Base-by-base conservation (phyloP, 2,113 vertebrate species). In the Lycaon pictus region DNA sequence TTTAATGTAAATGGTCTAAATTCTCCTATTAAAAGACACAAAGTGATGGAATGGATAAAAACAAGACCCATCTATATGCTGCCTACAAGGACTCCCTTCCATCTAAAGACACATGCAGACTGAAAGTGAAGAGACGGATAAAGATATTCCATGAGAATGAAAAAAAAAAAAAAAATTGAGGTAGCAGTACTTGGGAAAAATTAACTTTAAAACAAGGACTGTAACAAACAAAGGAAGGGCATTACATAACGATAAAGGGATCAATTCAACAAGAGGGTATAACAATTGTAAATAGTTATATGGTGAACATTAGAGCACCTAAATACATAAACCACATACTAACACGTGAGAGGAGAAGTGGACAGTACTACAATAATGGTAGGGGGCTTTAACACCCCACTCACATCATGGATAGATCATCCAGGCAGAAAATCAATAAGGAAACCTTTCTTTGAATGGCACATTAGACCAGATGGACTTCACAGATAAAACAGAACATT, bases 211-310 rank as follows among this genome's bases (percentile, higher is more conserved):
- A 67, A 35, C 1, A 15, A 32, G 13, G n/a, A 69, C 32, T 20
- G 8, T 69, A n/a, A 69, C 32, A 69, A 35, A 19, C 32, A 4
- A n/a, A n/a, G 32, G 67, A 69, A 19, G 32, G 32, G 19, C 32
- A 1, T 69, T 10, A 35, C 17, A 19, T 69, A 20, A 35, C 7
- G 67, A 35, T 19, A 69, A 35, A 20, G 17, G 16, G 67, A 19
- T 20, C 65, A 69, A 0, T 25, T 32, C 65, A 20, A 9, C 16
- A 19, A 2, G 65, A 69, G 67, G 65, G 3, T 69, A 8, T 17
- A 7, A 69, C 3, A 19, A 19, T 9, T 35, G 7, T 3, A 7
- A 17, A 17, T 17, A 7, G n/a, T 16, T 10, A 19, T 4, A n/a
- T 1, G 10, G 17, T n/a, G 32, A 20, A 17, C 32, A 35, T 20